These are phyloP conservation scores for Clarias magur DNA, from an alignment of 2,113 vertebrate genomes.

Conservation along the genomic window DNA sequence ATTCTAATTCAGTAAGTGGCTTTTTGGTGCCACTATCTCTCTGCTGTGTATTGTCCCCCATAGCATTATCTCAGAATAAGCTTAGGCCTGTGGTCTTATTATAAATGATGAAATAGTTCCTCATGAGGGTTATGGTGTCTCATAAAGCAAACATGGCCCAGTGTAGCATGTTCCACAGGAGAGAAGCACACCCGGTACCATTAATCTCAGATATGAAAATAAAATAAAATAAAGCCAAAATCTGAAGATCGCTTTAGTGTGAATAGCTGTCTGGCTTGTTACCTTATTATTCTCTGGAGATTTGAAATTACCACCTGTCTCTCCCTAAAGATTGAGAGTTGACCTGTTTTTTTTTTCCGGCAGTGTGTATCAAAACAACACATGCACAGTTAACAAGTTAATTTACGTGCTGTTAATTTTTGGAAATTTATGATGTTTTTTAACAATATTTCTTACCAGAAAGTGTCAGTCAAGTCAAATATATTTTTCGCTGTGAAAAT, in stretches of 20 bases:
- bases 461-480: slow-evolving; percentile 41
- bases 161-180: slow-evolving; percentile 49
- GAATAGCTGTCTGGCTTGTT: slow-evolving; percentile 60
- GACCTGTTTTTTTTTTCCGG: background rate
- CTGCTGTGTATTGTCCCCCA: slow-evolving; percentile 46
- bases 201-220: slow-evolving; percentile 53
- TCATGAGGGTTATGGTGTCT: slow-evolving; percentile 45
- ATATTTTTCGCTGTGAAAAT: slow-evolving; percentile 22
- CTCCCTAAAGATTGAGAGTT: slow-evolving; percentile 54
- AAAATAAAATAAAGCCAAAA: slow-evolving; percentile 61
- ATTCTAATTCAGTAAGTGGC: slow-evolving; percentile 57
- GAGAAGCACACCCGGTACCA: slow-evolving; percentile 53
- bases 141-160: slow-evolving; percentile 44
- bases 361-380: slow-evolving; percentile 16
- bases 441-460: background rate
- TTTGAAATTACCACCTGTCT: slow-evolving; percentile 61
- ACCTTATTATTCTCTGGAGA: slow-evolving; percentile 46
- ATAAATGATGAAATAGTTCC: slow-evolving; percentile 60
- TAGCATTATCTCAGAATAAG: slow-evolving; percentile 56
- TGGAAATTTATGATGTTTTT: background rate
- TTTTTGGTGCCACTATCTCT: slow-evolving; percentile 51
- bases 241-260: slow-evolving; percentile 58
- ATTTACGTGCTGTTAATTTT: background rate
- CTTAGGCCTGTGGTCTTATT: slow-evolving; percentile 55
- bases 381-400: slow-evolving; percentile 28